phyloP scores from a whole-genome alignment of 2,113 vertebrate species.

The Siniperca chuatsi region DNA sequence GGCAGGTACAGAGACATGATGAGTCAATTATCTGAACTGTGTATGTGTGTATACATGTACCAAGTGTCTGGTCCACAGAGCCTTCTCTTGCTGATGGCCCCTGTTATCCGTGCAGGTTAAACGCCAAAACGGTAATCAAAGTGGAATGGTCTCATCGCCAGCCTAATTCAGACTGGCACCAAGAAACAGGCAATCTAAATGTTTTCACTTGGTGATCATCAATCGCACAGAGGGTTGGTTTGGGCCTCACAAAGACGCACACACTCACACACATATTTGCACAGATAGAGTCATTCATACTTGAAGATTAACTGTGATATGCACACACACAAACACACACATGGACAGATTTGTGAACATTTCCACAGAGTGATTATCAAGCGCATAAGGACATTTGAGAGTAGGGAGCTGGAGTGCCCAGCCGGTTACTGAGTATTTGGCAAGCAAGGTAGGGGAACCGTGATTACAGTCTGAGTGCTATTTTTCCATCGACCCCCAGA shows the following conservation, averaged over 20 bases:
- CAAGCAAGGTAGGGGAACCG: conserved; percentile 56
- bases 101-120: conserved; percentile 62
- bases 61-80: conserved; percentile 27
- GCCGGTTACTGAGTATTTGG: conserved; percentile 66
- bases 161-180: conserved; percentile 74
- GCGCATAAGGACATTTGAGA: conserved; percentile 70
- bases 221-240: conserved; percentile 29
- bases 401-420: conserved; percentile 63
- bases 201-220: conserved; percentile 74
- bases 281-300: conserved; percentile 48
- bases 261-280: conserved; percentile 11
- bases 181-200: conserved; percentile 75
- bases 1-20: conserved; percentile 19
- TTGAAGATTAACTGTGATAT: conserved; percentile 51
- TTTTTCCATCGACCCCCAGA: conserved; percentile 71
- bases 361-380: conserved; percentile 70
- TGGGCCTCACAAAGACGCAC: conserved; percentile 14
- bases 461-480: conserved; percentile 70
- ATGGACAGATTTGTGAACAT: conserved; percentile 54
- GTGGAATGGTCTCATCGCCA: conserved; percentile 66
- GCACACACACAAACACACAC: not conserved
- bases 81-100: conserved; percentile 32
- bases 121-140: conserved; percentile 76
- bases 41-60: conserved; percentile 14
- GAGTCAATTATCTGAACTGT: conserved; percentile 63